Evolutionary conservation across 2,888 invertebrate genomes (phyloP).

Genomic region (Archaeoteleia sp.): DNA sequence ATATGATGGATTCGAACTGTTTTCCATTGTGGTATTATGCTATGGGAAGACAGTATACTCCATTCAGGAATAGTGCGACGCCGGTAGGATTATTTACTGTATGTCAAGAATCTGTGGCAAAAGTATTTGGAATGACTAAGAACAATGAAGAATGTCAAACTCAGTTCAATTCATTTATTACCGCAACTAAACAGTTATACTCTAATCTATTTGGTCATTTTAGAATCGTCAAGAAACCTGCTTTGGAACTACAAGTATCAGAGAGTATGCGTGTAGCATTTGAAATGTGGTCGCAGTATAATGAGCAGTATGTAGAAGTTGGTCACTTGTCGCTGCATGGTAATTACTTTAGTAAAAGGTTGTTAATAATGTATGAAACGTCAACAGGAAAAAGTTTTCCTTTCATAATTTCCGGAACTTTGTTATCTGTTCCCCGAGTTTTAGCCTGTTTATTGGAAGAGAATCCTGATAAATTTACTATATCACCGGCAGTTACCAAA

Average conservation of each 20-base stretch:
- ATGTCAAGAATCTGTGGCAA: constrained; percentile 82
- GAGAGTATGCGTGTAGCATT: constrained; percentile 83
- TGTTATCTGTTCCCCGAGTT: constrained; percentile 84
- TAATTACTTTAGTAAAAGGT: constrained; percentile 85
- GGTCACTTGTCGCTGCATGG: constrained; percentile 84
- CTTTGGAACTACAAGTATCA: constrained; percentile 78
- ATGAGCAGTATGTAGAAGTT: constrained; percentile 81
- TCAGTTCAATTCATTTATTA: constrained; percentile 78
- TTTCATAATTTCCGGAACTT: constrained; percentile 82
- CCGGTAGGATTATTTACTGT: constrained; percentile 80
- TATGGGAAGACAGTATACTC: constrained; percentile 82
- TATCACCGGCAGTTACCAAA: constrained; percentile 56
- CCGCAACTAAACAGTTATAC: constrained; percentile 78
- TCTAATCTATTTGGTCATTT: constrained; percentile 82
- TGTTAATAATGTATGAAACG: constrained; percentile 82
- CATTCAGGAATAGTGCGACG: constrained; percentile 70
- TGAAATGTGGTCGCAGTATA: constrained; percentile 84
- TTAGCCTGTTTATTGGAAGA: constrained; percentile 85
- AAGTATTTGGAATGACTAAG: constrained; percentile 79
- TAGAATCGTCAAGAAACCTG: constrained; percentile 79
- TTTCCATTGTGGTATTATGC: constrained; percentile 84
- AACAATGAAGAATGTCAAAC: constrained; percentile 74
- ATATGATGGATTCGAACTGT: constrained; percentile 78
- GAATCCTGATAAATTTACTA: constrained; percentile 72
- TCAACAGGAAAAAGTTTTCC: constrained; percentile 78